These are phyloP conservation scores for Malthinus flaveolus DNA, from an alignment of 2,888 invertebrate genomes.

Conservation along the genomic window DNA sequence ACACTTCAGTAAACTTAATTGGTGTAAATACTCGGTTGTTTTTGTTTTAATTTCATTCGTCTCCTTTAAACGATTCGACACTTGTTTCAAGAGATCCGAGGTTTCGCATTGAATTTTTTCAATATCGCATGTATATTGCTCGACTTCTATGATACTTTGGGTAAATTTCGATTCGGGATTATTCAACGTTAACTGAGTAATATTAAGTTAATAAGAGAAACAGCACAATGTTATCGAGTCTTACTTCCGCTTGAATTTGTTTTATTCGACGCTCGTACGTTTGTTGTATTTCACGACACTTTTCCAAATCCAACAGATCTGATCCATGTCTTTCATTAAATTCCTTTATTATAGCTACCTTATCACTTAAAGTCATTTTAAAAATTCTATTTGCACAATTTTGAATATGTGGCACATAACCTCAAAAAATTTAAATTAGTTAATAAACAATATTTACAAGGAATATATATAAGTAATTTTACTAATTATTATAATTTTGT, in stretches of 20 bases:
- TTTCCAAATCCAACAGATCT: conserved; percentile 58
- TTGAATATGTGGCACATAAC: conserved; percentile 31
- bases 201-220: conserved; percentile 6
- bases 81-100: conserved; percentile 32
- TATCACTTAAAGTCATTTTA: conserved; percentile 16
- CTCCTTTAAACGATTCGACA: conserved; percentile 56
- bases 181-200: conserved; percentile 10
- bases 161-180: conserved; percentile 2
- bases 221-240: conserved; percentile 11
- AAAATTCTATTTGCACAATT: conserved; percentile 10
- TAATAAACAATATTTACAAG: conserved; percentile 9
- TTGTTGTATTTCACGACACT: conserved; percentile 56
- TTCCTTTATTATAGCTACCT: conserved; percentile 16
- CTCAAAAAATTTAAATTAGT: conserved; percentile 13
- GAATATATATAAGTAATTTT: conserved; percentile 4
- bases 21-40: conserved; percentile 61
- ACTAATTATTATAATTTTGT: too few relatives aligned
- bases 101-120: not conserved
- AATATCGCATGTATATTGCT: not conserved
- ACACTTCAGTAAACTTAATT: conserved; percentile 61
- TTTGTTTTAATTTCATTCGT: conserved; percentile 56
- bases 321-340: conserved; percentile 56
- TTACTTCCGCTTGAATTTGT: conserved; percentile 55
- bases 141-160: not conserved
- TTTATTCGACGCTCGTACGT: conserved; percentile 52